Conservation (phyloP, 1,140 invertebrate genomes). For the Drosophila pseudoobscura region DNA sequence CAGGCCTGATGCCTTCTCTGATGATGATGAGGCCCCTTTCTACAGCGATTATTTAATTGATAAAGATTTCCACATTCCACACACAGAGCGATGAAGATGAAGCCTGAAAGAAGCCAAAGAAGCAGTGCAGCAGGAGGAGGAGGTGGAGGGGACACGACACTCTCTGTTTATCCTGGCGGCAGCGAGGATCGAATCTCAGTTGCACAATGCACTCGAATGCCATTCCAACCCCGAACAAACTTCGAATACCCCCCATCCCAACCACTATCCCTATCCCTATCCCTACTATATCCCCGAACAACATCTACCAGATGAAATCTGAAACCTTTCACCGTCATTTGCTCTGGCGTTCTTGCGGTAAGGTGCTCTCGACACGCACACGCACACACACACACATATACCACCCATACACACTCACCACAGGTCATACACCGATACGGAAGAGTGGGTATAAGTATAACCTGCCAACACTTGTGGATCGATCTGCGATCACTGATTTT, state of each 20-base stretch:
- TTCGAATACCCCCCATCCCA: neutral
- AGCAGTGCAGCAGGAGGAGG: conserved; percentile 15
- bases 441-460: conserved; percentile 23
- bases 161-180: conserved; percentile 64
- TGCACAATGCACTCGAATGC: conserved; percentile 60
- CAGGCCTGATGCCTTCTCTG: conserved; percentile 25
- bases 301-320: conserved; percentile 60
- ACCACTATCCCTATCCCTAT: conserved; percentile 3
- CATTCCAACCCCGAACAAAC: too few species aligned
- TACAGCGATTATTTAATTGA: conserved; percentile 74
- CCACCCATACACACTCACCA: conserved; percentile 14
- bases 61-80: conserved; percentile 76
- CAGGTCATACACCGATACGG: too few species aligned
- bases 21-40: conserved; percentile 26
- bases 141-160: conserved; percentile 21
- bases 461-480: conserved; percentile 67
- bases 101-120: conserved; percentile 61
- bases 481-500: conserved; percentile 46
- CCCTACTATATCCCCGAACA: neutral
- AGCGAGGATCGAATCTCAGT: conserved; percentile 68
- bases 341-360: conserved; percentile 48
- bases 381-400: neutral
- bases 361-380: conserved; percentile 44
- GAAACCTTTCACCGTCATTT: conserved; percentile 71
- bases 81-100: neutral